Base-by-base conservation (phyloP, 2,888 invertebrate genomes). In the Andricus curvator region DNA sequence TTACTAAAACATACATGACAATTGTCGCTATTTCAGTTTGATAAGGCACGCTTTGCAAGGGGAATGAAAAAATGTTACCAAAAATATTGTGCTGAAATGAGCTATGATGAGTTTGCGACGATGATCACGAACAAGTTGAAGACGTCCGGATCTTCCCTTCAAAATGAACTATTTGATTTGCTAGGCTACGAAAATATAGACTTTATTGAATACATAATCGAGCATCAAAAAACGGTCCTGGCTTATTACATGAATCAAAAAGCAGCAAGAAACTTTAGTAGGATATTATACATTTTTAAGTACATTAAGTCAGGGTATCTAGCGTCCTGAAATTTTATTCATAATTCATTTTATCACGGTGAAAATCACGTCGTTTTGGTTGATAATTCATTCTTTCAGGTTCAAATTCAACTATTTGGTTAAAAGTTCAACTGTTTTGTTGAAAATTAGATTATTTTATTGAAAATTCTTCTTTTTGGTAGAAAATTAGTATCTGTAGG, bases 131-230 rank as follows among this genome's bases (percentile, higher is more conserved):
- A 94, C 0, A 93, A 95, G 82, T 92, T 97, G 0, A 95, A 95
- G 84, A 90, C 89, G 83, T 88, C 90, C 17, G 90, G 90, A 78
- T 89, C 92, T 76, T 96, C 96, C 88, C 93, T 97, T 82, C 96
- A 97, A 91, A 96, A 96, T 89, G 97, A 97, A 92, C 93, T 99
- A 29, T 96, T 98, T 92, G 99, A 99, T 88, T 93, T 98, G 6
- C 94, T 98, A 37, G 99, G 99, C 0, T 98, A 96, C 91, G 97
- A 98, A 86, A 94, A 90, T 67, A 85, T 92, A 64, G 88, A 88
- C 62, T 88, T 92, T n/a, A 89, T 92, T 41, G 87, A 88, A 81
- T 92, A 92, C 64, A 84, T 92, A 70, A 88, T 92, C 41, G 84
- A 89, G 78, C 87, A 92, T 85, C 86, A 84, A 44, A 84, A 88